These are phyloP conservation scores for Neosilurus hyrtlii DNA, from an alignment of 2,797 vertebrate genomes.

Conservation along the genomic window DNA sequence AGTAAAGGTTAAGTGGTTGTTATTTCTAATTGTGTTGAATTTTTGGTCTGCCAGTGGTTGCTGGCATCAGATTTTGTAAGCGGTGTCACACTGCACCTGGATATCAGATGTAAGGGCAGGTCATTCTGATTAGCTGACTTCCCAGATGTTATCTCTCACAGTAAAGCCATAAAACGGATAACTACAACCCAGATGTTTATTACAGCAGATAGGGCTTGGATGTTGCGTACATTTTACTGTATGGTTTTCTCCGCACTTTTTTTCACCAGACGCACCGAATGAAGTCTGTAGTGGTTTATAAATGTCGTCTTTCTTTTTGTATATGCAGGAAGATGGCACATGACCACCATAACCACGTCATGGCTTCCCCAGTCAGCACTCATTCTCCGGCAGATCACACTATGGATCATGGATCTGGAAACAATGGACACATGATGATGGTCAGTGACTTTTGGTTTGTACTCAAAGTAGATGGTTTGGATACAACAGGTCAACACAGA, in stretches of 20 bases:
- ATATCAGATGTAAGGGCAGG: slow-evolving; percentile 1
- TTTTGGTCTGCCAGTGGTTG: neutral
- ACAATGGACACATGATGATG: slow-evolving; percentile 54
- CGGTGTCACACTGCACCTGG: neutral
- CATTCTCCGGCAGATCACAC: slow-evolving; percentile 17
- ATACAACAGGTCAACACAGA: no score
- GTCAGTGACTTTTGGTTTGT: slow-evolving; percentile 34
- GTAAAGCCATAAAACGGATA: neutral
- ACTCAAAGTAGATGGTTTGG: neutral
- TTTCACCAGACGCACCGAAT: no score
- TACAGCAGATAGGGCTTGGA: neutral
- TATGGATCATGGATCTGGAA: slow-evolving; percentile 26
- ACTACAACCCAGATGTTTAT: neutral
- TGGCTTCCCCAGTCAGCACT: slow-evolving; percentile 11
- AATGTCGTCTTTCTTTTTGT: neutral
- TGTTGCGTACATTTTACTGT: neutral
- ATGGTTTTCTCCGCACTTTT: neutral
- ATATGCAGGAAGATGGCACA: slow-evolving; percentile 37
- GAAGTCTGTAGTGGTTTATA: neutral
- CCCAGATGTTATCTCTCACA: neutral
- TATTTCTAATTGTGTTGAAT: slow-evolving; percentile 1
- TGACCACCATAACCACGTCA: slow-evolving; percentile 41
- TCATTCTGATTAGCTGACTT: neutral
- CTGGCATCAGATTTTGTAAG: neutral
- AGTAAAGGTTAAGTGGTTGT: slow-evolving; percentile 32